Conservation (phyloP, 2,797 vertebrate genomes). For the Mus minutoides region DNA sequence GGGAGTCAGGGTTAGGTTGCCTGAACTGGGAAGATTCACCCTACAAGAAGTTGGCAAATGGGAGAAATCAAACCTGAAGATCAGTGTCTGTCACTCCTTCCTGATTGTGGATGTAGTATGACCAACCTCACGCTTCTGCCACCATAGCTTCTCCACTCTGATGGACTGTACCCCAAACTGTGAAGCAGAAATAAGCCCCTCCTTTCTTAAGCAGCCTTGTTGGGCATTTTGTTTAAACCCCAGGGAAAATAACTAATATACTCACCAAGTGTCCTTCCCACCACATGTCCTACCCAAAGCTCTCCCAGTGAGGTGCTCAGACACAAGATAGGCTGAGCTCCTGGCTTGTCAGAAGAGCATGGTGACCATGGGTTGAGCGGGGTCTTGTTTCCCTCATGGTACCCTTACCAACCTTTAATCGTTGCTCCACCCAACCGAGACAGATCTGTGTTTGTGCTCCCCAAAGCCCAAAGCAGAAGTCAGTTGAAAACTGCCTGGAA, state of each 20-base stretch:
- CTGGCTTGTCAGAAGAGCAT: rapidly evolving
- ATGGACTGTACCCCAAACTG: background rate
- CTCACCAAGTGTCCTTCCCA: rapidly evolving
- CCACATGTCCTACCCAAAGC: rapidly evolving
- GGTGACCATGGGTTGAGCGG: background rate
- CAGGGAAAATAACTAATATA: rapidly evolving
- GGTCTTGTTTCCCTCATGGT: too few relatives aligned
- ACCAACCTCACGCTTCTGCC: background rate
- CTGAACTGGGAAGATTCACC: rapidly evolving
- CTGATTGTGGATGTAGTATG: background rate
- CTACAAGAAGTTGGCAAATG: background rate
- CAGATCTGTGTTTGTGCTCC: background rate
- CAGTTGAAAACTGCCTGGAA: rapidly evolving
- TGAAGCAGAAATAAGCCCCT: too few relatives aligned
- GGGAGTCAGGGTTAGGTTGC: too few relatives aligned
- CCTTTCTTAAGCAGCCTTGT: background rate
- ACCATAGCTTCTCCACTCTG: background rate
- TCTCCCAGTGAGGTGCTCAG: rapidly evolving
- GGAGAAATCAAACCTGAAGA: too few relatives aligned
- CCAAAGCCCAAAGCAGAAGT: background rate
- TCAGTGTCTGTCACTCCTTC: background rate
- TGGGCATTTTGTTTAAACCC: background rate
- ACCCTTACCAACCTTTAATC: rapidly evolving
- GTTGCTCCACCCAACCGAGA: rapidly evolving
- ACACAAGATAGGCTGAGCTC: background rate